Percentiles rank a stretch among this genome's conserved stretches.
Conservation (phyloP, 2,888 invertebrate genomes). For the Drosophila maculinotata region DNA sequence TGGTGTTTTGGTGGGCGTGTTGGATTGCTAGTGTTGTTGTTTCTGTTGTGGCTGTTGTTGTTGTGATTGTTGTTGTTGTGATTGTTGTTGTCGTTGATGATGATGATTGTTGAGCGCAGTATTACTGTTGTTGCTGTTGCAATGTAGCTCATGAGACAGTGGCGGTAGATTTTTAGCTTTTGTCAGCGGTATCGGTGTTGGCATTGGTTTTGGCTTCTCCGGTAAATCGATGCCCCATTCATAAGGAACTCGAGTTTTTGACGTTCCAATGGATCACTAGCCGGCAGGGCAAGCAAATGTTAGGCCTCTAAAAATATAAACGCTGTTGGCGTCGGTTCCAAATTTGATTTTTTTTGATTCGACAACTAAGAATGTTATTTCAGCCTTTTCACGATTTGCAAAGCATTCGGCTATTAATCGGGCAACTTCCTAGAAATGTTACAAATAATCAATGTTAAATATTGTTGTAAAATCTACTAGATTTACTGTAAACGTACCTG, state of each 20-base stretch:
- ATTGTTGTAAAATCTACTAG: background rate
- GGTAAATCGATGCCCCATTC: slow-evolving; percentile 85
- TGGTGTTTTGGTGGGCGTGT: slow-evolving; percentile 37
- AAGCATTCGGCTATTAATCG: slow-evolving; percentile 96
- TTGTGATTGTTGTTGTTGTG: slow-evolving; percentile 29
- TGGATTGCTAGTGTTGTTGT: slow-evolving; percentile 22
- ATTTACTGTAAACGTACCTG: slow-evolving; percentile 84
- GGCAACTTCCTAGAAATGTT: slow-evolving; percentile 89
- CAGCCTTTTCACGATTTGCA: slow-evolving; percentile 93
- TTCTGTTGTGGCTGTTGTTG: slow-evolving; percentile 32
- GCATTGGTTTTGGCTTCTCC: slow-evolving; percentile 83
- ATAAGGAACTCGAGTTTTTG: slow-evolving; percentile 83
- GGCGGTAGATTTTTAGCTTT: slow-evolving; percentile 86
- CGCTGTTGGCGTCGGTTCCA: slow-evolving; percentile 96
- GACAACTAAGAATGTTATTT: slow-evolving; percentile 96
- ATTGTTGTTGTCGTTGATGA: slow-evolving; percentile 32
- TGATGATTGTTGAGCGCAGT: slow-evolving; percentile 57
- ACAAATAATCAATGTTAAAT: background rate
- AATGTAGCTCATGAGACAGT: slow-evolving; percentile 75
- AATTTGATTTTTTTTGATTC: slow-evolving; percentile 96
- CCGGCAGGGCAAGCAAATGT: slow-evolving; percentile 95
- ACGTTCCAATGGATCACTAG: slow-evolving; percentile 87
- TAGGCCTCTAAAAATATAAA: slow-evolving; percentile 96
- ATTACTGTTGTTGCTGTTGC: slow-evolving; percentile 51
- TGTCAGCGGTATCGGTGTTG: slow-evolving; percentile 84